Evolutionary conservation across 2,888 invertebrate genomes (phyloP), one percentile per base, ranked within the genome.

Genomic region (Mythimna vitellina): DNA sequence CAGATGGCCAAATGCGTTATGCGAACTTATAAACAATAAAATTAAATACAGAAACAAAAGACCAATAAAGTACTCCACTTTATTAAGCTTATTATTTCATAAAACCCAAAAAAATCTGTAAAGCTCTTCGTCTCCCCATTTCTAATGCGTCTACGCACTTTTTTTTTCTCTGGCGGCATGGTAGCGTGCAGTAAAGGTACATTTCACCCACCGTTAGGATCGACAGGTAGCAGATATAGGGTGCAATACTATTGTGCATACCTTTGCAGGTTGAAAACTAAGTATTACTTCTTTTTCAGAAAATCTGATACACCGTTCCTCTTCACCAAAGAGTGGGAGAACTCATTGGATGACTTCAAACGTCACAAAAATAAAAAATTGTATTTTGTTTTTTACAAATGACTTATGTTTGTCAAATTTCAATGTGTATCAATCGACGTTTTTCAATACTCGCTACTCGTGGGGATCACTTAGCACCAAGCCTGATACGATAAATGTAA

Each of bases 151-250:
- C 42, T 64, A 70, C 32, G 14, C 22, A 29, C 12, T 46, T 46
- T 66, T 79, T 78, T 78, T 77, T 53, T 53, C 38, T 29, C 7
- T 25, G 25, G 56, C 69, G 69, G 79, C 66, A 3, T 3, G 9
- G 9, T 9, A 9, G 9, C 35, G 20, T 62, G 35, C 64, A 32
- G 17, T 6, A 70, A 60, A 12, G 49, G 29, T n/a, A 38, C 46
- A 29, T 29, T 54, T 42, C 82, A 82, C 58, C 60, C 64, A 62
- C 56, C 56, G 57, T 25, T 66, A 51, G 25, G 6, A n/a, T 25
- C 53, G 57, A 79, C 80, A 82, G 80, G 80, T 82, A 80, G 70
- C 56, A 6, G 38, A 14, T 25, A 54, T 64, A 49, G 42, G 53
- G 68, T 72, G 51, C 82, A 54, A 61, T 57, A 69, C 62, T 54